phyloP scores from a whole-genome alignment of 2,113 vertebrate genomes.

The Oryzias javanicus region DNA sequence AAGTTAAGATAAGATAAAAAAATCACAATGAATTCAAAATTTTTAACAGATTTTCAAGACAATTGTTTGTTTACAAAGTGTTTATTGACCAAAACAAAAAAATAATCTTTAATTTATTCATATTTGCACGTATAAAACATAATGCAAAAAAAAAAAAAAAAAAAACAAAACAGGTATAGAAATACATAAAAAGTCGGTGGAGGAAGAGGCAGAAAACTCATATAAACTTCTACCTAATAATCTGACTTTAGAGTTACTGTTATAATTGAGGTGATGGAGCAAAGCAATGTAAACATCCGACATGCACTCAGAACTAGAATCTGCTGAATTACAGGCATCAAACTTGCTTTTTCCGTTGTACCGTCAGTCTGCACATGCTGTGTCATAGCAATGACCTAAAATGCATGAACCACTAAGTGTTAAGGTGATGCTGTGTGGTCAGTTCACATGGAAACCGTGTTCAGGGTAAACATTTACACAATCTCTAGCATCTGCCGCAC shows the following conservation, averaged over 20 bases:
- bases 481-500: conserved; percentile 46
- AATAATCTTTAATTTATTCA: too few relatives aligned
- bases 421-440: conserved; percentile 53
- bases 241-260: conserved; percentile 9
- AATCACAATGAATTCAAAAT: too few relatives aligned
- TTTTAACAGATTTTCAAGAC: too few relatives aligned
- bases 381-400: conserved; percentile 34
- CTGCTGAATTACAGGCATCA: conserved; percentile 16
- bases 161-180: too few relatives aligned
- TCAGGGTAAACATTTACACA: conserved; percentile 74
- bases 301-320: conserved; percentile 20
- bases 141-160: too few relatives aligned
- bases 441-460: conserved; percentile 66
- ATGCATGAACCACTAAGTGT: conserved; percentile 55
- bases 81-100: too few relatives aligned
- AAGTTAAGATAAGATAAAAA: too few relatives aligned
- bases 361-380: conserved; percentile 21
- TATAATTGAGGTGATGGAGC: conserved; percentile 37
- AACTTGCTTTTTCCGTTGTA: conserved; percentile 8
- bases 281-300: conserved; percentile 31
- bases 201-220: too few relatives aligned
- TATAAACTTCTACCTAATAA: too few relatives aligned
- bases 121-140: too few relatives aligned
- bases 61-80: too few relatives aligned
- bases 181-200: too few relatives aligned